Evolutionary conservation across 2,797 vertebrate species (phyloP).

Genomic region (Apodemus agrarius): DNA sequence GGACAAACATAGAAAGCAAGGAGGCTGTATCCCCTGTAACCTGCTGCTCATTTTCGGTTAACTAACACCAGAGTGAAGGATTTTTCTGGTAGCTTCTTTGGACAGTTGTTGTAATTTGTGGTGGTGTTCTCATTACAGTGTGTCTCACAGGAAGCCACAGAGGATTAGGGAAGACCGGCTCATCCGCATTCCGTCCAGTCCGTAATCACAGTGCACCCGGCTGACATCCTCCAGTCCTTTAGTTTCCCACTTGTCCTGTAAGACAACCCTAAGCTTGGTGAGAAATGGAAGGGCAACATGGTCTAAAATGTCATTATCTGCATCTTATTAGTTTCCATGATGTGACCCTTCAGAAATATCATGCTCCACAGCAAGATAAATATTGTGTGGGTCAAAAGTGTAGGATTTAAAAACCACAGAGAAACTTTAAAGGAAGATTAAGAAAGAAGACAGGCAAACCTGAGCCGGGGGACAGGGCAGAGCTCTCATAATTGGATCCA

Average conservation of each 20-base stretch:
- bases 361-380: conserved; percentile 71
- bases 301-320: conserved; percentile 66
- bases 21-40: neutral
- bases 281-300: conserved; percentile 7
- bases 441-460: conserved; percentile 78
- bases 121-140: conserved; percentile 79
- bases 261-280: conserved; percentile 48
- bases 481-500: conserved; percentile 74
- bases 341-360: conserved; percentile 78
- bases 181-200: conserved; percentile 65
- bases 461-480: conserved; percentile 64
- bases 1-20: neutral
- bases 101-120: conserved; percentile 75
- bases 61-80: conserved; percentile 37
- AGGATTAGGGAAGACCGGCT: conserved; percentile 53
- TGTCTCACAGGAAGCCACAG: conserved; percentile 74
- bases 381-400: conserved; percentile 73
- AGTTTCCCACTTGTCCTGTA: neutral
- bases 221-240: conserved; percentile 11
- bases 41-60: conserved; percentile 46
- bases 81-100: conserved; percentile 57
- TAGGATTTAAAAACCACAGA: conserved; percentile 80
- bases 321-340: conserved; percentile 70
- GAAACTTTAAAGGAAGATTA: conserved; percentile 77
- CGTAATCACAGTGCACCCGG: neutral